Conservation (phyloP, 2,113 vertebrate genomes). For the Colius striatus region DNA sequence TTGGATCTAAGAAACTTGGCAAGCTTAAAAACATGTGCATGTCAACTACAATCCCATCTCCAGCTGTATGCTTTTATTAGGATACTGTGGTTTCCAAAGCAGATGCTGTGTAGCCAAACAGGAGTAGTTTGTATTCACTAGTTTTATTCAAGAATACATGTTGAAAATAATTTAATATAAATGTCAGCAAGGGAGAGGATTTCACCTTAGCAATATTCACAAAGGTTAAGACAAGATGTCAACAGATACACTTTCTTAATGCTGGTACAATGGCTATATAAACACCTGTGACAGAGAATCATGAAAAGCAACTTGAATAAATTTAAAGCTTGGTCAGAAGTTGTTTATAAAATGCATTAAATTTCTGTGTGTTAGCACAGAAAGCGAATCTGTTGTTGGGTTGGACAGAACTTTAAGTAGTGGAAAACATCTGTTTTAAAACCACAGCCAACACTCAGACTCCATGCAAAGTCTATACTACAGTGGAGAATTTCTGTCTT, state of each 20-base stretch:
- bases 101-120: not conserved
- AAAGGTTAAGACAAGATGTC: conserved; percentile 1
- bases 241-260: not conserved
- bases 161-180: conserved; percentile 16
- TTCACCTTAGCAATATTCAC: conserved; percentile 7
- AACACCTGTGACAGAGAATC: not conserved
- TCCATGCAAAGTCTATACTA: not conserved
- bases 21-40: not conserved
- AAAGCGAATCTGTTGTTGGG: not conserved
- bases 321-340: not conserved
- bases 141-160: not conserved
- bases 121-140: not conserved
- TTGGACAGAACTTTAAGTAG: not conserved
- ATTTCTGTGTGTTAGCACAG: not conserved
- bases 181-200: conserved; percentile 9
- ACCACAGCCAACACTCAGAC: not conserved
- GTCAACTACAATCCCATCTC: not conserved
- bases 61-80: not conserved
- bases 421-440: not conserved
- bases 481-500: not conserved
- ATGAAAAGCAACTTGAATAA: not conserved
- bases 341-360: not conserved
- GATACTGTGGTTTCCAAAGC: not conserved
- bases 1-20: not conserved
- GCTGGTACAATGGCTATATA: not conserved